phyloP scores from a whole-genome alignment of 2,113 vertebrate genomes.

The Eulemur macaco region DNA sequence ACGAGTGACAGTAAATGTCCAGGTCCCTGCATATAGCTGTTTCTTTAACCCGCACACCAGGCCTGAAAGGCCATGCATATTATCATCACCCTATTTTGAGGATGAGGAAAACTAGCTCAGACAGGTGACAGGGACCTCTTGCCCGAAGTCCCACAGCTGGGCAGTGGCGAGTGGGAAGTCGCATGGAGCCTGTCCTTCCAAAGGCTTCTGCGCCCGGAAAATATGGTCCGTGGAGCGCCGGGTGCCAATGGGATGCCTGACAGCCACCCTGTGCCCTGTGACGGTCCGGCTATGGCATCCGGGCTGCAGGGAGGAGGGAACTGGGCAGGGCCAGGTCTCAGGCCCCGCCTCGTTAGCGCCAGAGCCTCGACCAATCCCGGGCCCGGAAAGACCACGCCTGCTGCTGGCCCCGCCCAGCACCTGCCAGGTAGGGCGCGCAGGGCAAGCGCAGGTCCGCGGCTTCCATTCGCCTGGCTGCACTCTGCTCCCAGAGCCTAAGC shows the following conservation, averaged over 20 bases:
- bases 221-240: not conserved
- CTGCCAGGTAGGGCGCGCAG: rapidly evolving
- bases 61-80: not conserved
- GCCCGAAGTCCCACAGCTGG: not conserved
- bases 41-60: not conserved
- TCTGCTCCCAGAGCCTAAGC: too few relatives aligned
- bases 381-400: not conserved
- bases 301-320: not conserved
- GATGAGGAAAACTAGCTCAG: not conserved
- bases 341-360: not conserved
- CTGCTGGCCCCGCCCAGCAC: not conserved
- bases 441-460: rapidly evolving
- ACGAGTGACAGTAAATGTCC: not conserved
- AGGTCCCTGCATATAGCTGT: not conserved
- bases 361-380: not conserved
- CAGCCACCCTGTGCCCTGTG: not conserved
- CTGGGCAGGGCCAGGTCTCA: not conserved
- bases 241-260: not conserved
- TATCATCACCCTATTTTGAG: not conserved
- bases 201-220: not conserved
- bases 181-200: not conserved
- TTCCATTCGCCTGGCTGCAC: rapidly evolving
- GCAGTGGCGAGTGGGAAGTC: not conserved
- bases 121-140: not conserved
- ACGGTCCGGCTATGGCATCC: not conserved